Evolutionary conservation across 1,140 invertebrate species (phyloP), one percentile per base, ranked within the genome.

Genomic region (Solen grandis): DNA sequence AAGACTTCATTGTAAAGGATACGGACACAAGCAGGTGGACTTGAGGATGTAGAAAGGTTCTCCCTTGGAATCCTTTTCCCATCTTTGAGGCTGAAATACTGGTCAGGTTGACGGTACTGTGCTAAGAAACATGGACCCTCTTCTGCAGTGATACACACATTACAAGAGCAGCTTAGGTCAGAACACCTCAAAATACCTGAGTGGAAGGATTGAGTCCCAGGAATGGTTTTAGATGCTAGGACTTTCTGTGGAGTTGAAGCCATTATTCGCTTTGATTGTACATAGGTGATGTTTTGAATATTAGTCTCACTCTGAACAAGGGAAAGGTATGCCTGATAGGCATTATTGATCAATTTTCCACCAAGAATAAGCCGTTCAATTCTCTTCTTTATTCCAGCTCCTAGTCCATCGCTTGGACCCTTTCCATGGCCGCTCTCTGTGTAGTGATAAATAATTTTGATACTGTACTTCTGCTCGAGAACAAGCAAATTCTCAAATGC

Each of bases 271-370:
- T 63, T 50, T 4, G 25, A 14, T 19, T 36, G 72, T 22, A 75
- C 25, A 33, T 25, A 73, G 29, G 50, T 0, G 16, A 60, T 22
- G 13, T 36, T 38, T 38, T 59, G 69, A 27, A 60, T 73, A 25
- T 29, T 38, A 0, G 38, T 38, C 0, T 60, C 54, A 60, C 16
- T 60, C 31, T 75, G 73, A 3, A 0, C 10, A 1, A 75, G n/a
- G 19, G 41, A 27, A 31, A 75, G 72, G 36, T 75, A 65, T 33
- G 38, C 73, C 16, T 75, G 60, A 27, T 75, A 75, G 52, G 70
- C 57, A 74, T 74, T 62, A 22, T 62, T 74, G 13, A 74, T 38
- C 8, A 63, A 38, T 41, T 63, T 75, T 33, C 72, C 73, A 0
- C 41, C 73, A 29, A 63, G 46, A 16, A 75, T 65, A 3, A 52